phyloP scores from a whole-genome alignment of 2,888 invertebrate species.

The Julus scanicus region DNA sequence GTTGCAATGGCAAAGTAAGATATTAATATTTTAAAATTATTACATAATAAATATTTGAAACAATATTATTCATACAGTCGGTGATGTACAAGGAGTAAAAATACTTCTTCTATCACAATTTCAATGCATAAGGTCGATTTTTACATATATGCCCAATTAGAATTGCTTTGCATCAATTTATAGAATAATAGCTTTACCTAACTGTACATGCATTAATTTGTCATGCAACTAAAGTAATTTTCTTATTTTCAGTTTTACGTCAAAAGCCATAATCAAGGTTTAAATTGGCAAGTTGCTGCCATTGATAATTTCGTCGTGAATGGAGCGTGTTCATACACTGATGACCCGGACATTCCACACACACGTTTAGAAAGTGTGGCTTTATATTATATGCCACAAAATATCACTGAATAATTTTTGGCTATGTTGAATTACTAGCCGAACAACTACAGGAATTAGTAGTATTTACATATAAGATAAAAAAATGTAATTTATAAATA shows the following conservation, averaged over 20 bases:
- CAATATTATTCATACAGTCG: too few relatives aligned
- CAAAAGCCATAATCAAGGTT: neutral
- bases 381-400: neutral
- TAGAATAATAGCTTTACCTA: neutral
- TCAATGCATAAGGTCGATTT: too few relatives aligned
- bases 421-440: too few relatives aligned
- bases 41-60: neutral
- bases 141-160: neutral
- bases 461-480: neutral
- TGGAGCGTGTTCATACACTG: neutral
- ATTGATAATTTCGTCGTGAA: conserved; percentile 25
- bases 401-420: too few relatives aligned
- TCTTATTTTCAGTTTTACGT: conserved; percentile 12
- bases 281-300: neutral
- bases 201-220: neutral
- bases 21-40: neutral
- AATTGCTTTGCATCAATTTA: too few relatives aligned
- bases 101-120: too few relatives aligned
- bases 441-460: too few relatives aligned
- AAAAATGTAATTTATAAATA: too few relatives aligned
- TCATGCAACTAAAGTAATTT: neutral
- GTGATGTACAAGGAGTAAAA: too few relatives aligned
- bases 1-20: conserved; percentile 33
- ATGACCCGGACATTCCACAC: neutral
- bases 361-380: neutral